These are phyloP conservation scores for Loris lydekkerianus DNA, from an alignment of 2,797 vertebrate species.

Conservation along the genomic window DNA sequence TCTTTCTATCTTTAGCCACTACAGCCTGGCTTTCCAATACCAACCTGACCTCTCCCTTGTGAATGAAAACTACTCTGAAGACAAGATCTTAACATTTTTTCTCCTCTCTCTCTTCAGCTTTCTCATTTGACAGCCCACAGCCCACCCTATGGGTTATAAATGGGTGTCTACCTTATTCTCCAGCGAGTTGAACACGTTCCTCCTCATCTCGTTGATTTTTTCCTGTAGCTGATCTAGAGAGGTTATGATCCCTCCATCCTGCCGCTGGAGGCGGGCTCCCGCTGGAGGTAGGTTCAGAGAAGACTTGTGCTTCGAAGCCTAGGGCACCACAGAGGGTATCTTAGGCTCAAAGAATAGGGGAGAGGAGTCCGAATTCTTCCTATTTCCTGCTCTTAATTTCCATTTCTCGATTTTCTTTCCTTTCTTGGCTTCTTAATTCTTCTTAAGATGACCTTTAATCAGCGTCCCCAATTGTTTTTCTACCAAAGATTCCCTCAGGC, in stretches of 20 bases:
- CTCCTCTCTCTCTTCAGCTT: constrained; percentile 18
- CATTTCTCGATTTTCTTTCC: constrained; percentile 63
- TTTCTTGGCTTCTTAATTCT: constrained; percentile 69
- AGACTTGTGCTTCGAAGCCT: constrained; percentile 79
- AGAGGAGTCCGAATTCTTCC: constrained; percentile 67
- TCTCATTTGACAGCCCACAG: constrained; percentile 55
- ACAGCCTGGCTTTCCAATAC: not conserved
- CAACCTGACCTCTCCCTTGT: not conserved
- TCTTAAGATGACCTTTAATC: constrained; percentile 69
- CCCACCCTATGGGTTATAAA: constrained; percentile 74
- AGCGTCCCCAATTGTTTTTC: constrained; percentile 48
- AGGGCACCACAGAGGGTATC: constrained; percentile 80
- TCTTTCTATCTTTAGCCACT: not conserved
- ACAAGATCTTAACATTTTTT: not conserved
- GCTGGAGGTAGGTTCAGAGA: constrained; percentile 77
- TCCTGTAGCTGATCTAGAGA: constrained; percentile 82
- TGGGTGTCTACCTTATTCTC: constrained; percentile 79
- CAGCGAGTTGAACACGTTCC: constrained; percentile 79
- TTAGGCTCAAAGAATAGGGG: constrained; percentile 78
- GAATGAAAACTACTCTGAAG: not conserved
- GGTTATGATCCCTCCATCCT: constrained; percentile 78
- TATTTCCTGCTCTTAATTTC: constrained; percentile 64
- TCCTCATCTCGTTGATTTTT: constrained; percentile 81
- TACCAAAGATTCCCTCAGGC: constrained; percentile 43
- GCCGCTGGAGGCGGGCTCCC: constrained; percentile 79